Base-by-base conservation (phyloP, 2,113 vertebrate species). In the Prinia subflava region DNA sequence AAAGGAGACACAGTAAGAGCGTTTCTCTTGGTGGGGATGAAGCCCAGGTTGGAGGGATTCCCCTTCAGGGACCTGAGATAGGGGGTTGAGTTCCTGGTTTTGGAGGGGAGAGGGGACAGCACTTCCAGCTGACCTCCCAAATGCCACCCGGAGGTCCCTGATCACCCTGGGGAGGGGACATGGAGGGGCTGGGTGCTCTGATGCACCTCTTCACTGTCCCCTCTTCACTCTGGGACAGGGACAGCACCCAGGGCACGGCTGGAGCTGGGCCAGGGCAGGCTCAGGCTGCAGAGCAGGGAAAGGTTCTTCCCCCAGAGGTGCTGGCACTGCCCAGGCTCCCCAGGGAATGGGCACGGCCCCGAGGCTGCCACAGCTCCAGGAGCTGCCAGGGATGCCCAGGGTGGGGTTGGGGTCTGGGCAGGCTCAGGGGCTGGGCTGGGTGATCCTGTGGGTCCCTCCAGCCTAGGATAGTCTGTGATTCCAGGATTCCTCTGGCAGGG, bases 1-100 rank as follows among this genome's bases (percentile, higher is more conserved):
- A 99, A 98, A 98, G 99, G 99, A 97, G 97, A 98, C 68, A 71
- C 83, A 16, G 99, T 99, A 96, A 98, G 98, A 92, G 67, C 49
- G 6, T 18, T 64, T 63, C 6, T 5, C 6, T 55, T 30, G 56
- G 11, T 30, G 83, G 81, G 65, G 52, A 31, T 56, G 56, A 46
- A 82, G 15, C 18, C 20, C 1, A 9, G 35, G 31, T 3, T 52
- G 35, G 35, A 81, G 68, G 15, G n/a, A 24, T 87, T 90, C 46
- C 33, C 35, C 14, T 37, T 8, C 11, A 64, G 20, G 79, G 7
- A 53, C 8, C 22, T 8, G 49, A 74, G 60, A 3, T 21, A 2
- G 4, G 59, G 80, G 24, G 12, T 5, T 35, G 44, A 76, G 8
- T 44, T 42, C 30, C 31, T 44, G 41, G 4, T 79, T 70, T 57